phyloP scores from a whole-genome alignment of 2,113 vertebrate genomes.

The Daphoenositta chrysoptera region DNA sequence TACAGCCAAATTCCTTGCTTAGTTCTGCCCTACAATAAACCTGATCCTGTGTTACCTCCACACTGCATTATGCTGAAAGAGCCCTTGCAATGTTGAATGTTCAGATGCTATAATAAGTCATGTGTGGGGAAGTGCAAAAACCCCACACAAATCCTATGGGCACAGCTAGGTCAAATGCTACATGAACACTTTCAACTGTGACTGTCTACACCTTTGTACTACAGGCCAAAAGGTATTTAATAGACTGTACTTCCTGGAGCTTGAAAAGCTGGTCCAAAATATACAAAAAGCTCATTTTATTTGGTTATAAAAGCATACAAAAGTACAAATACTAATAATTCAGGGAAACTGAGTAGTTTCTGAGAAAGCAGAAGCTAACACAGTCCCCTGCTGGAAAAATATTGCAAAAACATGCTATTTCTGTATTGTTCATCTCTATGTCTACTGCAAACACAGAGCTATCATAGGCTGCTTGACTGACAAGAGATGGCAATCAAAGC shows the following conservation, averaged over 20 bases:
- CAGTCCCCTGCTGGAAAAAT: conserved; percentile 45
- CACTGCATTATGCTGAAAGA: background rate
- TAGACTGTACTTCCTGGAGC: background rate
- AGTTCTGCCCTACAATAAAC: background rate
- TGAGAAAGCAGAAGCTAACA: conserved; percentile 29
- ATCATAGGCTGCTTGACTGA: background rate
- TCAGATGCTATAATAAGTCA: accelerated
- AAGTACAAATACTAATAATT: background rate
- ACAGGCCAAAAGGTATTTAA: background rate
- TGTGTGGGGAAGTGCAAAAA: accelerated
- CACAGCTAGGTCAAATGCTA: background rate
- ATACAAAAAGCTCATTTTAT: background rate
- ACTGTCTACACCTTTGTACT: background rate
- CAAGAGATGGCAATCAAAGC: background rate
- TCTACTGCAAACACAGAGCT: background rate
- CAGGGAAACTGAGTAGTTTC: background rate
- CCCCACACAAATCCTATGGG: background rate
- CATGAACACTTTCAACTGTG: background rate
- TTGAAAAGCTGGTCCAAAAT: background rate
- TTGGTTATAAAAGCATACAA: background rate
- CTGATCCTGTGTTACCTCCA: background rate
- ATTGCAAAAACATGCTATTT: background rate
- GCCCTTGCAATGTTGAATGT: background rate
- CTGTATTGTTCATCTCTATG: background rate
- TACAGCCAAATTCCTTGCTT: background rate